phyloP scores from a whole-genome alignment of 2,888 invertebrate species.

The Phengaris arion region DNA sequence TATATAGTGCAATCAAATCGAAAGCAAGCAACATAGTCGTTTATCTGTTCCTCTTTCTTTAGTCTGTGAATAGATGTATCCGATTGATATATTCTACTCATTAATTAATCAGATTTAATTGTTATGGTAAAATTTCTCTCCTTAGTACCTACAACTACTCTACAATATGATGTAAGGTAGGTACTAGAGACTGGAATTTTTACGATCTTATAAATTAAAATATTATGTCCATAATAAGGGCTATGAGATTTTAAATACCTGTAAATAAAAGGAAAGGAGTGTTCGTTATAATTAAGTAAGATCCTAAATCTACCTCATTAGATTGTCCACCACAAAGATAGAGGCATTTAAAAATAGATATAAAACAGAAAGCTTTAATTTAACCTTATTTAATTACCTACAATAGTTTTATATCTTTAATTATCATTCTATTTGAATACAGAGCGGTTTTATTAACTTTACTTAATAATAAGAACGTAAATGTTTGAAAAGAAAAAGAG shows the following conservation, averaged over 20 bases:
- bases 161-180: no score
- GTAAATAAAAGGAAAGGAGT: conserved; percentile 13
- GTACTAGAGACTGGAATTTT: no score
- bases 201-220: background rate
- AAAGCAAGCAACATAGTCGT: no score
- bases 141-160: no score
- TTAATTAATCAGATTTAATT: no score
- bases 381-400: conserved; percentile 9
- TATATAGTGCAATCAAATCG: no score
- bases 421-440: conserved; percentile 3
- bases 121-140: no score
- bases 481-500: background rate
- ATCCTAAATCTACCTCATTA: conserved; percentile 17
- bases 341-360: conserved; percentile 6
- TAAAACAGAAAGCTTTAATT: conserved; percentile 18
- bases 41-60: no score
- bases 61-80: no score
- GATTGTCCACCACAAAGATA: conserved; percentile 4
- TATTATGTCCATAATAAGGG: background rate
- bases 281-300: conserved; percentile 17
- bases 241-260: background rate
- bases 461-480: background rate
- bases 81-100: no score
- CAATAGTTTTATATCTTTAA: conserved; percentile 7
- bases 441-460: background rate